Evolutionary conservation across 1,140 invertebrate genomes (phyloP), one percentile per base, ranked within the genome.

Genomic region (Lineus longissimus): DNA sequence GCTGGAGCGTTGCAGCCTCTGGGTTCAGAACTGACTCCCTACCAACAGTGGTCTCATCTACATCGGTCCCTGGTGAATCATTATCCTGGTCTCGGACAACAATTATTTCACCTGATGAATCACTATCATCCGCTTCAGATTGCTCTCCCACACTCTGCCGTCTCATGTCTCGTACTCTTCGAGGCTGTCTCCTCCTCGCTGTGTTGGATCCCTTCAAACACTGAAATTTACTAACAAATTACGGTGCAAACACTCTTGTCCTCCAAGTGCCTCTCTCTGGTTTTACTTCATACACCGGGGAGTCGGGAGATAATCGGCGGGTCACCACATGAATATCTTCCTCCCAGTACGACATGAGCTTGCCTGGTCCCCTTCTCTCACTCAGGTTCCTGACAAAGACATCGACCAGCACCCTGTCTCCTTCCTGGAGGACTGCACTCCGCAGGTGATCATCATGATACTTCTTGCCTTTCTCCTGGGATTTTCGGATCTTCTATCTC

Each of bases 351-450:
- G 47, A 58, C 27, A 64, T 27, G 7, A 71, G 29, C 54, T 71
- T 69, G 6, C 65, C 67, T 23, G 65, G 65, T 13, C 70, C 70
- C 22, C 64, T 68, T 7, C 61, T 41, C 36, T 70, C 68, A 9
- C 29, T n/a, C 1, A 67, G 36, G 55, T 71, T 67, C 30, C 63
- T n/a, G 17, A 67, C n/a, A n/a, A n/a, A n/a, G n/a, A n/a, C n/a
- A n/a, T n/a, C n/a, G n/a, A n/a, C 70, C 31, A 70, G 30, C 2
- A 70, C 69, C 19, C 62, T 51, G 47, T 70, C 69, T 19, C 69
- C 69, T 40, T 51, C 47, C 51, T 45, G 17, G 25, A 65, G 17
- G 29, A 54, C 58, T 27, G 33, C 56, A 22, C 54, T 47, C 4
- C 15, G 17, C 17, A 31, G 11, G 40, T 29, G 29, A 27, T 43